Conservation (phyloP, 2,797 vertebrate genomes). For the Dallia pectoralis region DNA sequence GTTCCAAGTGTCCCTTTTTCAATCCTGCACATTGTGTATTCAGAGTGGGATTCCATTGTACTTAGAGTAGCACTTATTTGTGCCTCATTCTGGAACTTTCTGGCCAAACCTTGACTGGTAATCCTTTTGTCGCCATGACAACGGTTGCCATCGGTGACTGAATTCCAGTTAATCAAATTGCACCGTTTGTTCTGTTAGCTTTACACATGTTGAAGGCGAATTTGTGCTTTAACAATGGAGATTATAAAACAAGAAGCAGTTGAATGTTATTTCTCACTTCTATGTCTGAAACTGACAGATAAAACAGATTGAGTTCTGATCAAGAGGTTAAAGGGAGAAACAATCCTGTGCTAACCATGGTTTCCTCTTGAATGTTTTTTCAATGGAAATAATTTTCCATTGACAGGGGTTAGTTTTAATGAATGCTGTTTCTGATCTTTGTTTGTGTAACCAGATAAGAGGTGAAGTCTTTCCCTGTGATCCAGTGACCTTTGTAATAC, state of each 20-base stretch:
- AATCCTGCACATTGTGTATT: neutral
- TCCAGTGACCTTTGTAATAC: neutral
- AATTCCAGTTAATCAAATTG: constrained; percentile 5
- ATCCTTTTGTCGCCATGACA: constrained; percentile 16
- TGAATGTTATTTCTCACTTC: neutral
- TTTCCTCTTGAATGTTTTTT: neutral
- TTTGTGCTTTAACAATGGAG: too few species aligned
- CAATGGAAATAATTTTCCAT: neutral
- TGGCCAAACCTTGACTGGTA: constrained; percentile 3
- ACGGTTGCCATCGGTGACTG: constrained; percentile 14
- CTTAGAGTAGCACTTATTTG: neutral
- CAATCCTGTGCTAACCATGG: neutral
- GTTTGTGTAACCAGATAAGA: neutral
- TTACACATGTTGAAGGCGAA: too few species aligned
- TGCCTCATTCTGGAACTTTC: neutral
- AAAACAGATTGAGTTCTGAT: neutral
- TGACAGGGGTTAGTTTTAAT: neutral
- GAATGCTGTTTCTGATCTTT: neutral
- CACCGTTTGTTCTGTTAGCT: neutral
- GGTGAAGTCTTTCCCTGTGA: neutral
- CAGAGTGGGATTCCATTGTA: neutral
- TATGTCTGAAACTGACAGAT: neutral
- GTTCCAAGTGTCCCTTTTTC: neutral
- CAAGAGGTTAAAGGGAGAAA: neutral
- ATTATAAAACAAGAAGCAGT: too few species aligned